These are phyloP conservation scores for Drosophila pachea DNA, from an alignment of 1,140 invertebrate species.

Conservation along the genomic window DNA sequence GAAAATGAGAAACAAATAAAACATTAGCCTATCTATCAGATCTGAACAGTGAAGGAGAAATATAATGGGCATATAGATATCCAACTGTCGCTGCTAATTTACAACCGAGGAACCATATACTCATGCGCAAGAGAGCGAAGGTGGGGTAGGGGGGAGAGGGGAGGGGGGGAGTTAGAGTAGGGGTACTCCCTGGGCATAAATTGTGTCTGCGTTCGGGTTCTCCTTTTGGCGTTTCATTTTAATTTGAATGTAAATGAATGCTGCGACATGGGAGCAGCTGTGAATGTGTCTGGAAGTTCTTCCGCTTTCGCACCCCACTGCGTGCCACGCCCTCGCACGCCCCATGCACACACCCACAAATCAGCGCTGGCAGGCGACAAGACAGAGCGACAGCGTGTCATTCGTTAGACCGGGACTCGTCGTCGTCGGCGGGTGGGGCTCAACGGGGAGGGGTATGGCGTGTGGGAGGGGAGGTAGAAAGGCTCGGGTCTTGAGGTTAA, in stretches of 20 bases:
- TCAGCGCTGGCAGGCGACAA: slow-evolving; percentile 39
- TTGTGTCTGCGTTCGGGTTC: slow-evolving; percentile 44
- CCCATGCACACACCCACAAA: slow-evolving; percentile 30
- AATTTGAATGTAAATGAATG: slow-evolving; percentile 77
- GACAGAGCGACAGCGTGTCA: not conserved
- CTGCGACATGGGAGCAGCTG: slow-evolving; percentile 47
- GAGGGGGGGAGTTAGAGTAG: not conserved
- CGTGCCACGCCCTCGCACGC: not conserved
- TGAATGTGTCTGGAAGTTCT: slow-evolving; percentile 45
- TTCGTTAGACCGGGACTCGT: not conserved
- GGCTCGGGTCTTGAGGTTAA: slow-evolving; percentile 53
- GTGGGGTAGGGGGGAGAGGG: slow-evolving; percentile 6
- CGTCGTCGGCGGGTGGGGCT: not conserved
- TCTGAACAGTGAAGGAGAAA: slow-evolving; percentile 52
- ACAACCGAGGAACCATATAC: slow-evolving; percentile 70
- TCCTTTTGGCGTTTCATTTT: slow-evolving; percentile 66
- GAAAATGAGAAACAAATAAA: slow-evolving; percentile 54
- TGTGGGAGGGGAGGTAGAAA: too few relatives aligned
- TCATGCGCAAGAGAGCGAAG: not conserved
- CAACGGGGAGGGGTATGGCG: slow-evolving; percentile 5
- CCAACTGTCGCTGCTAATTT: slow-evolving; percentile 66
- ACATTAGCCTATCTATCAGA: slow-evolving; percentile 68
- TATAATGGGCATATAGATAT: slow-evolving; percentile 30
- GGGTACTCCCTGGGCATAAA: slow-evolving; percentile 64
- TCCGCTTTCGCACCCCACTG: not conserved